Evolutionary conservation across 2,113 vertebrate genomes (phyloP).

Genomic region (Willisornis vidua): DNA sequence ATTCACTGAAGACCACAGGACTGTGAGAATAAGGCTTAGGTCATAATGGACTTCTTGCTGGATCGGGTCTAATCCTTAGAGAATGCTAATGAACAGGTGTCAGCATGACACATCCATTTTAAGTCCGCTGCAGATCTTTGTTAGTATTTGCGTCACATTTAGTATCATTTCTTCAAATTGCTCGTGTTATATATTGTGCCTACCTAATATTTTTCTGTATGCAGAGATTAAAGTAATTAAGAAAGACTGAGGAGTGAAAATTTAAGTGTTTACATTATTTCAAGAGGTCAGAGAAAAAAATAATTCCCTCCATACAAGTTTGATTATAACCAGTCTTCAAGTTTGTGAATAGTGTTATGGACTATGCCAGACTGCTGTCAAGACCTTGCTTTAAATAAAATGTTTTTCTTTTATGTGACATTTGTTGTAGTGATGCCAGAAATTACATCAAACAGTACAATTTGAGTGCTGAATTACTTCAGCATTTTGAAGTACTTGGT

Average conservation of each 20-base stretch:
- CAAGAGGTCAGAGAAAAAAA: not conserved
- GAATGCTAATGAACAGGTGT: not conserved
- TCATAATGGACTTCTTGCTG: not conserved
- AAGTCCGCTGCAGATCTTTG: not conserved
- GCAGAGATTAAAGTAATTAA: constrained; percentile 6
- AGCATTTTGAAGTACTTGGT: constrained; percentile 69
- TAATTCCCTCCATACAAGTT: constrained; percentile 21
- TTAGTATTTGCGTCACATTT: not conserved
- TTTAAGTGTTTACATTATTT: constrained; percentile 57
- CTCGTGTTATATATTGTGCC: not conserved
- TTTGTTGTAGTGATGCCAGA: constrained; percentile 70
- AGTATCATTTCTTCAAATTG: not conserved
- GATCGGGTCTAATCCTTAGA: not conserved
- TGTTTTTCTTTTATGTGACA: constrained; percentile 71
- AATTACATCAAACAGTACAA: constrained; percentile 70
- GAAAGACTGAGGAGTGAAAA: not conserved
- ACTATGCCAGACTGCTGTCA: constrained; percentile 71
- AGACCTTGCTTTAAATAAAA: constrained; percentile 69
- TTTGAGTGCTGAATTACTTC: constrained; percentile 64
- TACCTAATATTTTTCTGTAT: not conserved
- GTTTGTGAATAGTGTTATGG: constrained; percentile 54
- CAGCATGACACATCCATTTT: not conserved
- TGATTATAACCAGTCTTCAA: constrained; percentile 64
- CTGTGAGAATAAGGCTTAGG: not conserved
- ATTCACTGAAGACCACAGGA: not conserved